Evolutionary conservation across 35 echinoderm and acorn worm genomes (phyloP), one percentile per base, ranked within the genome.

Genomic region (Apostichopus californicus): DNA sequence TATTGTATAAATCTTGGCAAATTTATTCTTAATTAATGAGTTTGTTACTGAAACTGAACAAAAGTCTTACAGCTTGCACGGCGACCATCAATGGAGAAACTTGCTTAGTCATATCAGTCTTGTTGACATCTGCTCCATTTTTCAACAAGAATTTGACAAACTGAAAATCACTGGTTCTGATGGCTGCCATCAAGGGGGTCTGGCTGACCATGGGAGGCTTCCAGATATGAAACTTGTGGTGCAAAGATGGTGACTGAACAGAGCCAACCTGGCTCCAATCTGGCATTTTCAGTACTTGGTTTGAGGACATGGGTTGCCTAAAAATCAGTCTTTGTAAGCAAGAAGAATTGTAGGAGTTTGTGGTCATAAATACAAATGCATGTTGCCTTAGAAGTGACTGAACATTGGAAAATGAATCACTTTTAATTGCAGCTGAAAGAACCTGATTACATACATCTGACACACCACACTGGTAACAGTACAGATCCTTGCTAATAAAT

Each of bases 61-160:
- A 22, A 66, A 9, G 52, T 79, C 79, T 92, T 28, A 93, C 92
- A n/a, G 86, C 72, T 90, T 71, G 80, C 5, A 99, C 97, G 77
- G 97, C 97, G 92, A 87, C 92, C 95, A 99, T 99, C 55, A 99
- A 55, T 6, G 97, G 97, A 7, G 92, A 93, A 6, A 95, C 34
- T 9, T 17, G 15, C 75, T 57, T 54, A 5, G 59, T 12, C 6
- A 81, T 53, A 71, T 94, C 84, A 10, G 77, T 93, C 10, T 73
- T 60, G 81, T 99, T 99, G 54, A 86, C 91, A 88, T 94, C 89
- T 15, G 97, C 97, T 1, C 95, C 95, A 20, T 95, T 96, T 56
- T 96, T 78, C 54, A 99, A 57, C 21, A 99, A 53, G 66, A 92
- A 96, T 81, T 96, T 91, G 9, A 93, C 87, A 34, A 72, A 80